A percentile compares a stretch with the other conserved stretches of the same genome.
phyloP scores from a whole-genome alignment of 1,140 invertebrate species.

The Pogonus chalceus region DNA sequence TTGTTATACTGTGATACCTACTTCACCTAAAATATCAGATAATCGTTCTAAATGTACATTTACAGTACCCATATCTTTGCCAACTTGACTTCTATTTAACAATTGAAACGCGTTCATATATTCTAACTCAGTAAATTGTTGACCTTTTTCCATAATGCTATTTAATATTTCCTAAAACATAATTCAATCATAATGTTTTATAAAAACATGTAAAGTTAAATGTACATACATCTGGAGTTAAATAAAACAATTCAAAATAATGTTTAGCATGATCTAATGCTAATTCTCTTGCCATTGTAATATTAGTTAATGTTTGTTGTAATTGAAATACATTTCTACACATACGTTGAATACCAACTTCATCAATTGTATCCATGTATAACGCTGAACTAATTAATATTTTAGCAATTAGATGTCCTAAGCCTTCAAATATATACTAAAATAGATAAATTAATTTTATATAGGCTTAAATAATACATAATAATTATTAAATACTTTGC shows the following conservation, averaged over 20 bases:
- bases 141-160: slow-evolving; percentile 67
- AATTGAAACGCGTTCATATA: slow-evolving; percentile 77
- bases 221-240: slow-evolving; percentile 60
- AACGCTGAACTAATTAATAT: slow-evolving; percentile 77
- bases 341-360: slow-evolving; percentile 71
- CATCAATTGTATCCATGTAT: slow-evolving; percentile 68
- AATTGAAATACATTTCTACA: slow-evolving; percentile 77
- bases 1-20: slow-evolving; percentile 52
- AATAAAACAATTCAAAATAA: slow-evolving; percentile 81
- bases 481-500: slow-evolving; percentile 41
- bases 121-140: slow-evolving; percentile 74
- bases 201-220: slow-evolving; percentile 10
- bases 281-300: slow-evolving; percentile 71
- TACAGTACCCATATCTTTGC: slow-evolving; percentile 29
- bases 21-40: slow-evolving; percentile 55
- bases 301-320: slow-evolving; percentile 76
- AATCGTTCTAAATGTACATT: slow-evolving; percentile 47
- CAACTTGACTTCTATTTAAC: slow-evolving; percentile 46
- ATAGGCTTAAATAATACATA: slow-evolving; percentile 10
- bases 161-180: slow-evolving; percentile 70
- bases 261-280: slow-evolving; percentile 80
- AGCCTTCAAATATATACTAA: slow-evolving; percentile 89
- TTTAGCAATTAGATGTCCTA: slow-evolving; percentile 77
- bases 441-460: slow-evolving; percentile 24
- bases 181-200: background rate